These are phyloP conservation scores for Heterocephalus glaber DNA, from an alignment of 2,113 vertebrate genomes.

Conservation along the genomic window DNA sequence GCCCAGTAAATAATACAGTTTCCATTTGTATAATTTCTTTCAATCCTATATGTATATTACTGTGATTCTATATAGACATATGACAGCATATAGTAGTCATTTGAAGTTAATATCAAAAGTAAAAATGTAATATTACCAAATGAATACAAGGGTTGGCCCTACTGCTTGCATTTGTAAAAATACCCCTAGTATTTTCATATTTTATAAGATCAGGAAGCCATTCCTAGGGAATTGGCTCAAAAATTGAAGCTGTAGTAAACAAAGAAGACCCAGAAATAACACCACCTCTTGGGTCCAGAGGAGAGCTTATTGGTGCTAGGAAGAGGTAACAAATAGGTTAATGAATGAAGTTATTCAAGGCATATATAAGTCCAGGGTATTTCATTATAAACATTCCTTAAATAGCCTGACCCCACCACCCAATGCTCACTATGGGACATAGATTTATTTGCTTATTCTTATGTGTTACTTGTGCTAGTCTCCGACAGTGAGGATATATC, in stretches of 20 bases:
- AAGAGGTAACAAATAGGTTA: background rate
- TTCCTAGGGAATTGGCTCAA: background rate
- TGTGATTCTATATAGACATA: slow-evolving; percentile 1
- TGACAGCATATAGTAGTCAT: background rate
- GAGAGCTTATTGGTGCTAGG: background rate
- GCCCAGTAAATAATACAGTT: background rate
- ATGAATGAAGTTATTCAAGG: background rate
- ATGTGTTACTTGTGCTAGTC: background rate
- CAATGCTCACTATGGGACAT: background rate
- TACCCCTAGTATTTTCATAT: background rate
- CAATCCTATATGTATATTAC: background rate
- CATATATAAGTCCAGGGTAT: background rate
- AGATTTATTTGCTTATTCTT: slow-evolving; percentile 13
- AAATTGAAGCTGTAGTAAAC: background rate
- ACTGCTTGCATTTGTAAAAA: background rate
- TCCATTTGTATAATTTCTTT: background rate
- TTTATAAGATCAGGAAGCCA: background rate
- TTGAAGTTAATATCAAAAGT: slow-evolving; percentile 5
- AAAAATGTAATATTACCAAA: background rate
- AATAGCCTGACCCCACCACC: background rate
- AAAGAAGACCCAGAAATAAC: background rate
- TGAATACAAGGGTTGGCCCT: background rate
- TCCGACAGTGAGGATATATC: background rate
- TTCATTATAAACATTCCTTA: background rate
- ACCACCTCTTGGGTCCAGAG: background rate